Evolutionary conservation across 2,113 vertebrate species (phyloP).

Genomic region (Rafetus swinhoei): DNA sequence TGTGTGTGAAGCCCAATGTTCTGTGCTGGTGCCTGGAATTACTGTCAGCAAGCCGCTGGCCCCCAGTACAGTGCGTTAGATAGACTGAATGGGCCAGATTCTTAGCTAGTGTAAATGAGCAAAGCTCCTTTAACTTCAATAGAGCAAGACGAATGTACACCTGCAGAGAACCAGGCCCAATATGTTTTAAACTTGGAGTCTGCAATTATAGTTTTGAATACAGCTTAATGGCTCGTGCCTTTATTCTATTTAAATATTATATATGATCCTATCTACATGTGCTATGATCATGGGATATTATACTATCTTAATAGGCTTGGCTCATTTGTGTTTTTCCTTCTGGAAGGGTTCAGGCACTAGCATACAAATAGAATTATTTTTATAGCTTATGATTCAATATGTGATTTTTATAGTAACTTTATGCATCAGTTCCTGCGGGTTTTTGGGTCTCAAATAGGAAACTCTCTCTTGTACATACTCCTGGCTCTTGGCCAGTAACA

Average conservation of each 20-base stretch:
- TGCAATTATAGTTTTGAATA: not conserved
- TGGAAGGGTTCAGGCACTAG: not conserved
- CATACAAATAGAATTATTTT: not conserved
- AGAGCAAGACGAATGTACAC: constrained; percentile 1
- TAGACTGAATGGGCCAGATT: constrained; percentile 9
- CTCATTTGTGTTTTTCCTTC: not conserved
- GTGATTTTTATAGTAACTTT: not conserved
- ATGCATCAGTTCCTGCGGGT: not conserved
- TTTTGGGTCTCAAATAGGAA: not conserved
- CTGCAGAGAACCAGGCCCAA: not conserved
- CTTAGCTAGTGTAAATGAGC: fast-evolving
- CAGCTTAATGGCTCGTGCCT: not conserved
- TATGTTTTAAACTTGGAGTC: not conserved
- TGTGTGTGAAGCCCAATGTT: too few relatives aligned
- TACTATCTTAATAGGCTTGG: not conserved
- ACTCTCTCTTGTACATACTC: not conserved
- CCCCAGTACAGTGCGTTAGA: not conserved
- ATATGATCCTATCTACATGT: not conserved
- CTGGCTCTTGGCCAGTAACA: not conserved
- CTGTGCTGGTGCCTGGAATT: too few relatives aligned
- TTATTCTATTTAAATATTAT: not conserved
- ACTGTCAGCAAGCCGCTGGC: fast-evolving
- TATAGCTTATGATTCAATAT: constrained; percentile 12
- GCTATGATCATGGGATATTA: not conserved
- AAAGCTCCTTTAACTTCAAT: not conserved